Evolutionary conservation across 2,888 invertebrate species (phyloP).

Genomic region (Drosophila subsilvestris): DNA sequence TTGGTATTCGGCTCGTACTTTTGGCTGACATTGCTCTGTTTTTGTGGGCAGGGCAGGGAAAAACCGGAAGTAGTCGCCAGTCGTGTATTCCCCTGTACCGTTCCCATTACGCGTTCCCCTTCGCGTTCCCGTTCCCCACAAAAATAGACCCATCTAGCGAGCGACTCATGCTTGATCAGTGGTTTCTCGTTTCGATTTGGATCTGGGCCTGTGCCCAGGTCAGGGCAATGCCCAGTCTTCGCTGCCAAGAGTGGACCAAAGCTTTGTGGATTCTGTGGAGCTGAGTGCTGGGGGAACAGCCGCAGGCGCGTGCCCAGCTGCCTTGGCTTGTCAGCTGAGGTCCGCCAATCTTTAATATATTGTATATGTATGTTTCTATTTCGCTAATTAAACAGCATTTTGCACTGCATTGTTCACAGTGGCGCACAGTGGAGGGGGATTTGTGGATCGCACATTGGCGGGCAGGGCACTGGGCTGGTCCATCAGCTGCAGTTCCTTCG

Average conservation of each 20-base stretch:
- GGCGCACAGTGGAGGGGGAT: too few relatives aligned
- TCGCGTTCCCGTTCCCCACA: background rate
- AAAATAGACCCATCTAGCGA: background rate
- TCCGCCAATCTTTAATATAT: constrained; percentile 45
- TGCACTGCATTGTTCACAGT: constrained; percentile 58
- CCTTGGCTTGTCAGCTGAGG: constrained; percentile 69
- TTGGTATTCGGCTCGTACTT: constrained; percentile 7
- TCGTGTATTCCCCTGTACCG: constrained; percentile 5
- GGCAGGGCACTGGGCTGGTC: background rate
- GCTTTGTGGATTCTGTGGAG: background rate
- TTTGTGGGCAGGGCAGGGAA: constrained; percentile 56
- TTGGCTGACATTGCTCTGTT: constrained; percentile 14
- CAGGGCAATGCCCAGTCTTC: too few relatives aligned
- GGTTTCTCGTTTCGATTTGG: background rate
- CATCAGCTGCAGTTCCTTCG: background rate
- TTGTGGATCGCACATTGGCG: background rate
- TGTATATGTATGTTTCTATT: constrained; percentile 50
- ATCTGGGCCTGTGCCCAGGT: background rate
- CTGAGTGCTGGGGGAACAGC: constrained; percentile 13
- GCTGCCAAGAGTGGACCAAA: background rate
- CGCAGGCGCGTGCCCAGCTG: constrained; percentile 69
- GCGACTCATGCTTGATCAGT: background rate
- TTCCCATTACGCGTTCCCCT: background rate
- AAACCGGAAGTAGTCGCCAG: constrained; percentile 63
- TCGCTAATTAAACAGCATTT: constrained; percentile 72